phyloP scores from a whole-genome alignment of 2,888 invertebrate species.

The Embidobia sp. region DNA sequence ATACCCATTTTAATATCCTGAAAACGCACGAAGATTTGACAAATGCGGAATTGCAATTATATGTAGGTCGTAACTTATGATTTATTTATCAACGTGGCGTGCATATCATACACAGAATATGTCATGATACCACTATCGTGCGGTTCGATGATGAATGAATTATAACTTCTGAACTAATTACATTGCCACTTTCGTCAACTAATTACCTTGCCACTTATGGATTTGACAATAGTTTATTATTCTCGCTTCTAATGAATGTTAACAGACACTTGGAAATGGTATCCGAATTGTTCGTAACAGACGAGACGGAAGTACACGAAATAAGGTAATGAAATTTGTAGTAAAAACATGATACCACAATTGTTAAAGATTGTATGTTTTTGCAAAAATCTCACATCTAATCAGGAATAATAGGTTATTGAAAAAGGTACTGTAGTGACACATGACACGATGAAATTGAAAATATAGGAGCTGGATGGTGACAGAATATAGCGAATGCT shows the following conservation, averaged over 20 bases:
- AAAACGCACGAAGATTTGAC: slow-evolving; percentile 36
- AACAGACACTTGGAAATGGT: slow-evolving; percentile 19
- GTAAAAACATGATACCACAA: not conserved
- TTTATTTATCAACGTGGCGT: slow-evolving; percentile 53
- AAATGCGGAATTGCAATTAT: slow-evolving; percentile 39
- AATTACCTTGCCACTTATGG: slow-evolving; percentile 53
- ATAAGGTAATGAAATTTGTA: not conserved
- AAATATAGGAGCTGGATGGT: slow-evolving; percentile 33
- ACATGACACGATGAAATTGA: slow-evolving; percentile 32
- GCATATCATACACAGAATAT: slow-evolving; percentile 29
- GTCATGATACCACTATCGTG: slow-evolving; percentile 45
- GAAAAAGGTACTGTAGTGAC: slow-evolving; percentile 30
- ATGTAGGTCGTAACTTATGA: slow-evolving; percentile 39
- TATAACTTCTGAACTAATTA: slow-evolving; percentile 64
- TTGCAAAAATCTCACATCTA: not conserved
- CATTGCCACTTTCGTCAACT: slow-evolving; percentile 55
- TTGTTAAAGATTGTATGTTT: too few species aligned
- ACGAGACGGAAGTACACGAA: not conserved
- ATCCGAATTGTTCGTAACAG: not conserved
- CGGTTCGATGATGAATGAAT: slow-evolving; percentile 64
- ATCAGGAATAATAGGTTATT: slow-evolving; percentile 25
- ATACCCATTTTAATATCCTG: too few species aligned
- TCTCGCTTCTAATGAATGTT: slow-evolving; percentile 29
- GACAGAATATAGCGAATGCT: slow-evolving; percentile 35
- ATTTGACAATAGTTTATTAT: slow-evolving; percentile 58